phyloP scores from a whole-genome alignment of 2,888 invertebrate genomes.

The Xanthia icteritia region DNA sequence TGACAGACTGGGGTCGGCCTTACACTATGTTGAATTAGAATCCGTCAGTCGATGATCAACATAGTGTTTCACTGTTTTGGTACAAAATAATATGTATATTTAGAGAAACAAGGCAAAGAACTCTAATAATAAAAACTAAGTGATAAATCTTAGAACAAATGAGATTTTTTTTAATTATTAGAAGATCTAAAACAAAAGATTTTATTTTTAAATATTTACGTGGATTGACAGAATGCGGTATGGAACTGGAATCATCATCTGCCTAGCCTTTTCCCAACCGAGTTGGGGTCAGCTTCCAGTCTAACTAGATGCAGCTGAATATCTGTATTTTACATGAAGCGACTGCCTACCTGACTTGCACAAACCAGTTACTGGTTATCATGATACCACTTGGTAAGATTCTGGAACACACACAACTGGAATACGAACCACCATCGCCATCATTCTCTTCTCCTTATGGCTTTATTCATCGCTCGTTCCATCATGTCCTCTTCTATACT shows the following conservation, averaged over 20 bases:
- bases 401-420: not conserved
- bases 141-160: not conserved
- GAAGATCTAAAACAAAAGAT: not conserved
- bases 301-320: not conserved
- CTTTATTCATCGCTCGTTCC: no score
- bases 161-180: not conserved
- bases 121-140: not conserved
- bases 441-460: no score
- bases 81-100: not conserved
- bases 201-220: not conserved
- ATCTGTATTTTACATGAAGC: not conserved
- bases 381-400: not conserved
- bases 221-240: no score
- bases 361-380: not conserved
- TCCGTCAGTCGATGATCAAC: no score
- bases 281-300: not conserved
- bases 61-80: not conserved
- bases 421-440: not conserved
- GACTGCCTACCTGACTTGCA: not conserved
- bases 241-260: not conserved
- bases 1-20: conserved; percentile 17
- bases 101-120: not conserved
- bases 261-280: not conserved
- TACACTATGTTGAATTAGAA: conserved; percentile 3
- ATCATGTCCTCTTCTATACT: no score